Base-by-base conservation (phyloP, 2,888 invertebrate species). In the Aquatica leii region DNA sequence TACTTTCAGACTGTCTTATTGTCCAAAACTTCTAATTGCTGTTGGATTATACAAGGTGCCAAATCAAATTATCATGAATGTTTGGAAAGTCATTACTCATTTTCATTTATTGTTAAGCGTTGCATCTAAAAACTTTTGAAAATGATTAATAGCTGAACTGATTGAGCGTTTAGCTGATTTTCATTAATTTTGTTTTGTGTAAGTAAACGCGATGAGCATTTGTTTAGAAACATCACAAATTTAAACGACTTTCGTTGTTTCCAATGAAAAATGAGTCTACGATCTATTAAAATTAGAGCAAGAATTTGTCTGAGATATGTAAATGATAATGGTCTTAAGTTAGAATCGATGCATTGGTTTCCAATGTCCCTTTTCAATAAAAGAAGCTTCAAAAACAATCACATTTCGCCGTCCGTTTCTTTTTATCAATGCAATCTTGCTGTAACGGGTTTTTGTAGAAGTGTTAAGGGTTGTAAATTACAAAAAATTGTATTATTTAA, bases 111-210 rank as follows among this genome's bases (percentile, higher is more conserved):
- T 65, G 59, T 65, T 66, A 69, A 69, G 69, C 65, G 66, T 66
- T 60, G 62, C 61, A 51, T 57, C 55, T 43, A 60, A 67, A 69
- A 69, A 72, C 65, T 65, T 68, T 72, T 68, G 54, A 51, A 65
- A 69, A 71, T 79, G 78, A 80, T 78, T 79, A 78, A 79, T 78
- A 76, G 76, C 75, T 68, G 67, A 69, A 64, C 75, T 76, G 76
- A 78, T 78, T 76, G 76, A 76, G 74, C 77, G 77, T 77, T 78
- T 76, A 77, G 75, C 70, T 77, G 77, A 77, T 78, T 78, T 78
- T 77, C 77, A 78, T 78, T 78, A 79, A 77, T 77, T 76, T 76
- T 73, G 72, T 70, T 74, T 74, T 74, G 72, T 74, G 69, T 69
- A 73, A 71, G 68, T 69, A 65, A 65, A 66, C 68, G 65, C 72